Conservation (phyloP, 2,797 vertebrate genomes). For the Hypotaenidia okinawae region DNA sequence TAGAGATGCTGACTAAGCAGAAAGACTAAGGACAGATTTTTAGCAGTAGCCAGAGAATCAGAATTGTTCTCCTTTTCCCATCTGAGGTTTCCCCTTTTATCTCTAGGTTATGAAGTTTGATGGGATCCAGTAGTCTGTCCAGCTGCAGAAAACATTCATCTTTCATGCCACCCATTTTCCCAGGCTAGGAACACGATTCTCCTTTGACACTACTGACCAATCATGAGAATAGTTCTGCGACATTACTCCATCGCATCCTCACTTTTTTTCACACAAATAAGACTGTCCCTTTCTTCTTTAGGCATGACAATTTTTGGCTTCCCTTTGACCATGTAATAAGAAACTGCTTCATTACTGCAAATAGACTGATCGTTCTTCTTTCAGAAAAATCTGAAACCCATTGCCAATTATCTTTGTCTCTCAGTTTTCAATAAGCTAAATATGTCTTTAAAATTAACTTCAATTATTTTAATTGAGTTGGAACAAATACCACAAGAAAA, state of each 20-base stretch:
- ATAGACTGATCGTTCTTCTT: not conserved
- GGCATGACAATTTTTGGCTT: not conserved
- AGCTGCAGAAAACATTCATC: not conserved
- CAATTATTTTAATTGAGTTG: slow-evolving; percentile 15
- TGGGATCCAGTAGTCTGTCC: not conserved
- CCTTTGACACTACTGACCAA: not conserved
- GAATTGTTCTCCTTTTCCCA: not conserved
- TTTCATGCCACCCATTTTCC: not conserved
- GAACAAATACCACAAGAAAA: not conserved
- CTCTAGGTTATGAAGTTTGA: not conserved
- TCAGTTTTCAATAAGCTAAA: not conserved
- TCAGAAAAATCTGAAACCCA: not conserved
- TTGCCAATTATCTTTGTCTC: not conserved
- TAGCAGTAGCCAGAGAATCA: not conserved
- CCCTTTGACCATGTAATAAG: not conserved
- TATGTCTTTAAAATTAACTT: slow-evolving; percentile 8
- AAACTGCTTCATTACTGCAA: not conserved
- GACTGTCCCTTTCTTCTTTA: not conserved
- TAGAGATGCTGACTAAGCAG: not conserved
- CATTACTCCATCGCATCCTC: not conserved
- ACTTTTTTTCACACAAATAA: not conserved
- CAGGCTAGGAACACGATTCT: not conserved
- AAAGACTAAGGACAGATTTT: not conserved
- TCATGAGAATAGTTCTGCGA: not conserved
- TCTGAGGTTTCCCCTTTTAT: not conserved